Percentiles rank a stretch among this genome's conserved stretches.
phyloP scores from a whole-genome alignment of 1,140 invertebrate genomes.

The Bombus waltoni region DNA sequence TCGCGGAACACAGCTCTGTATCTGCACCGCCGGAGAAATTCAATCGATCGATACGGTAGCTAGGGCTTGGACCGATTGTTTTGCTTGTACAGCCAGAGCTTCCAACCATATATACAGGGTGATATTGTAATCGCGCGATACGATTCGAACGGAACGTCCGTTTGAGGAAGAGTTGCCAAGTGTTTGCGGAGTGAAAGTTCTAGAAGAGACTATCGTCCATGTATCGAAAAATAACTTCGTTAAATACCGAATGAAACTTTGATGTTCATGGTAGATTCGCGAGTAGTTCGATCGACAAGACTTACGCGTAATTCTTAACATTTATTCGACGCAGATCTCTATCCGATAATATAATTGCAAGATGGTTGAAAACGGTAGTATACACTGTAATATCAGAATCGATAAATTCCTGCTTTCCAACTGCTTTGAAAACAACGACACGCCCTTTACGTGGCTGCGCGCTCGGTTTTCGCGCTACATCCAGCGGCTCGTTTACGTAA shows the following conservation, averaged over 20 bases:
- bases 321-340: background rate
- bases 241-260: background rate
- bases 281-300: no score
- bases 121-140: background rate
- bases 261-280: no score
- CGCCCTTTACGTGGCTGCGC: background rate
- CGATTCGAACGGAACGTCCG: no score
- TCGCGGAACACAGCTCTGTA: conserved; percentile 52
- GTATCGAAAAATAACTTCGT: background rate
- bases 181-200: no score
- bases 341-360: background rate
- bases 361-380: no score
- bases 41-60: conserved; percentile 45
- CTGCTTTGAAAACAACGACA: background rate
- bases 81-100: background rate
- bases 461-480: background rate
- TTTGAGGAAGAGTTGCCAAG: no score
- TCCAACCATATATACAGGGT: background rate
- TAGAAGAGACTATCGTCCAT: background rate
- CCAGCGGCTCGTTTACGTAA: conserved; percentile 29
- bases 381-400: no score
- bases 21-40: conserved; percentile 39
- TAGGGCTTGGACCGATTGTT: conserved; percentile 19
- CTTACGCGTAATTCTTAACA: no score
- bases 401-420: background rate